Base-by-base conservation (phyloP, 2,797 vertebrate species). In the Tapera naevia region DNA sequence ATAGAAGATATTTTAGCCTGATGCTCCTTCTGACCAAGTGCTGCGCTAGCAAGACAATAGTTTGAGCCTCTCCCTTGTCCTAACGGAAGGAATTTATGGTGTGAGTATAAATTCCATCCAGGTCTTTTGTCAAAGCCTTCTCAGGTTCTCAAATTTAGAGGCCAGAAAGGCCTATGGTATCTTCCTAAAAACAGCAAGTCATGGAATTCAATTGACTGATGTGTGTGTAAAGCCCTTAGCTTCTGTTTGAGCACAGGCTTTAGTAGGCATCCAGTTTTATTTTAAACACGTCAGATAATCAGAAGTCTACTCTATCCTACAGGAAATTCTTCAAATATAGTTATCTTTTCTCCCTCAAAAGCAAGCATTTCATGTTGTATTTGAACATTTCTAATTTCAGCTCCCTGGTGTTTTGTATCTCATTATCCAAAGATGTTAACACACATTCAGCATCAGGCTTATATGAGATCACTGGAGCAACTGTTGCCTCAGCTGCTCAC, bases 351-450 rank as follows among this genome's bases (percentile, higher is more conserved):
- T 57, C 39, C 54, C 19, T 90, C 41, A 84, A 93, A 92, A 88
- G 39, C 15, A 62, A 33, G 22, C 8, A 82, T 86, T 93, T 91
- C 10, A 16, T 71, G 57, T 74, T 88, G 37, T 39, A 28, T 96
- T 86, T 86, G 66, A 95, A 71, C 74, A 73, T 76, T 76, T 88
- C 56, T 88, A 61, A 86, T 84, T 96, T 87, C 80, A 84, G 37
- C 45, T 80, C 73, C 70, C 86, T 80, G 35, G n/a, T 86, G 89
- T 75, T 96, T 91, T 2, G 0, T 82, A 43, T 86, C 56, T 91
- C 39, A 53, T 94, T 90, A 84, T 88, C 80, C 35, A 66, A 86
- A 80, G 75, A 65, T 58, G 53, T 86, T 91, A 83, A 91, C 37
- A 46, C 16, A 30, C 60, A 28, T 86, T 90, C 60, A 86, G 13